Conservation (phyloP, 2,113 vertebrate species). For the Cepphus grylle region DNA sequence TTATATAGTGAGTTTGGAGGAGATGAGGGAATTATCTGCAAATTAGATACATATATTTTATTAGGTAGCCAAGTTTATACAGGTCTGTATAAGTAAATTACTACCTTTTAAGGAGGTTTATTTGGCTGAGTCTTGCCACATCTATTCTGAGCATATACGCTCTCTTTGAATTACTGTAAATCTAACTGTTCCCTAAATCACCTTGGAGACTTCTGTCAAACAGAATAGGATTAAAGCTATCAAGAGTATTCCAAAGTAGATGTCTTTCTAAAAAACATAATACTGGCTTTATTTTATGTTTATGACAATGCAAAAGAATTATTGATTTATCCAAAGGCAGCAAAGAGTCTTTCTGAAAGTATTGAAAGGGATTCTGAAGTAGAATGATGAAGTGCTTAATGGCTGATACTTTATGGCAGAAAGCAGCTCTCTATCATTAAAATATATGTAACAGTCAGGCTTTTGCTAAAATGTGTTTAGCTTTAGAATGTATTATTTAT, state of each 20-base stretch:
- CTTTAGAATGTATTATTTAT: constrained; percentile 19
- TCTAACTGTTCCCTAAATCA: constrained; percentile 27
- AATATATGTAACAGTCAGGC: background rate
- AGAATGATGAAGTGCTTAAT: background rate
- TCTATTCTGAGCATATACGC: background rate
- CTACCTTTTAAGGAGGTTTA: background rate
- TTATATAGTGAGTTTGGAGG: background rate
- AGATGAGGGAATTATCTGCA: background rate
- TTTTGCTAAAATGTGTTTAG: background rate
- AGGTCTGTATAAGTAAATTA: background rate
- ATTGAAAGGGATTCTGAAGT: background rate
- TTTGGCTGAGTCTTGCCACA: background rate
- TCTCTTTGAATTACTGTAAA: background rate
- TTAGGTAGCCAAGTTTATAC: background rate
- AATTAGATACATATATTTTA: background rate
- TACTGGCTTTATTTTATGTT: background rate
- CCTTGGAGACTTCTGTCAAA: background rate
- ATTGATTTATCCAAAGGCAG: constrained; percentile 1
- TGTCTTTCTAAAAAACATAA: constrained; percentile 1
- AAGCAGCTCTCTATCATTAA: background rate
- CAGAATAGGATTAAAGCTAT: constrained; percentile 11
- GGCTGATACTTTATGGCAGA: background rate
- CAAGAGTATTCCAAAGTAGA: background rate
- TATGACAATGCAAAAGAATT: constrained; percentile 7
- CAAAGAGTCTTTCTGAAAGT: background rate